Conservation (phyloP, 2,888 invertebrate genomes). For the Agonopterix subpropinquella region DNA sequence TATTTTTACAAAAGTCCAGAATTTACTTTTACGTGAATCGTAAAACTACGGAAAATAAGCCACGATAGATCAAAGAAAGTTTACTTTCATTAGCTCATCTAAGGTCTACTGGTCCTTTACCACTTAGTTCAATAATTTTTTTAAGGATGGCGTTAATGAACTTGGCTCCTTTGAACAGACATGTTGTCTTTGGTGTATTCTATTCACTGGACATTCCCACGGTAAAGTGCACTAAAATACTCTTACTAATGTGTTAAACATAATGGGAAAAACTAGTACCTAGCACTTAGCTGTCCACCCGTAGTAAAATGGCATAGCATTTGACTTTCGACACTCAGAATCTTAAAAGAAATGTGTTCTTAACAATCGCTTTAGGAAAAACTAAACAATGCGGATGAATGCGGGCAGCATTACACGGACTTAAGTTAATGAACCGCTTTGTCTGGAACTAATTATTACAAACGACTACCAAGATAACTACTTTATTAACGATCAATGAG, state of each 20-base stretch:
- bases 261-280: constrained; percentile 49
- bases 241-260: constrained; percentile 41
- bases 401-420: not conserved
- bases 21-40: too few species aligned
- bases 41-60: too few species aligned
- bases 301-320: constrained; percentile 7
- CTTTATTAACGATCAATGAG: constrained; percentile 15
- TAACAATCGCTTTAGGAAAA: not conserved
- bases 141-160: too few species aligned
- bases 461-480: constrained; percentile 16
- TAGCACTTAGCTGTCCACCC: constrained; percentile 35
- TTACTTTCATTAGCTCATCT: too few species aligned
- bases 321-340: constrained; percentile 5
- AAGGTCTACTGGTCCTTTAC: too few species aligned
- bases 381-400: not conserved
- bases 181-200: constrained; percentile 5
- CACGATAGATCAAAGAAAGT: too few species aligned
- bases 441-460: constrained; percentile 16
- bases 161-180: too few species aligned
- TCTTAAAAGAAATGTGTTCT: constrained; percentile 1
- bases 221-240: constrained; percentile 37
- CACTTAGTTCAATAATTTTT: too few species aligned
- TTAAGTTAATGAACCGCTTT: constrained; percentile 13
- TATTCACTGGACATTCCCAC: constrained; percentile 54
- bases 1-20: too few species aligned